Evolutionary conservation across 2,888 invertebrate species (phyloP).

Genomic region (Bursaphelenchus okinawaensis): DNA sequence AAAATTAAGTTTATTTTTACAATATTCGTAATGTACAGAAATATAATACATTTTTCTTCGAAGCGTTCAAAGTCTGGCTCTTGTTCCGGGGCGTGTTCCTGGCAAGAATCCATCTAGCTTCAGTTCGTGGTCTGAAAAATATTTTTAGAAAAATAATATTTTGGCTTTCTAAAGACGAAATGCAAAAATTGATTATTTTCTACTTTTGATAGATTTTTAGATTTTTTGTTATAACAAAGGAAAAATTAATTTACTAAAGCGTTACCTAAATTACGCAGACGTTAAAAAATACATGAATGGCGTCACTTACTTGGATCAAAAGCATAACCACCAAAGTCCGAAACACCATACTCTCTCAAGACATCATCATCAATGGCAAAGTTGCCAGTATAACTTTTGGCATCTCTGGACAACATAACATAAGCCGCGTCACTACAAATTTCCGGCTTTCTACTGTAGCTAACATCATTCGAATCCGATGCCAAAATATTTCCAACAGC

Average conservation of each 20-base stretch:
- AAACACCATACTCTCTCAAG: slow-evolving; percentile 72
- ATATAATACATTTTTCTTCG: no score
- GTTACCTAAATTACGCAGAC: not conserved
- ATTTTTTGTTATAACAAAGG: not conserved
- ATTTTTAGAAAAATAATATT: no score
- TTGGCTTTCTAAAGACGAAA: no score
- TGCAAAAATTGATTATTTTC: no score
- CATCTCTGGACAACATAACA: slow-evolving; percentile 71
- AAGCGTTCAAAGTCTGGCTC: not conserved
- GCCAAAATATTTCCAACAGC: slow-evolving; percentile 74
- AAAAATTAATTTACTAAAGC: not conserved
- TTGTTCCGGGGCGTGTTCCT: slow-evolving; percentile 16
- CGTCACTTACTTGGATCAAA: slow-evolving; percentile 70
- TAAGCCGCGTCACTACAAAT: slow-evolving; percentile 69
- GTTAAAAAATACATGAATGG: not conserved
- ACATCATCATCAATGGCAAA: slow-evolving; percentile 89
- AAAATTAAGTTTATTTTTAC: no score
- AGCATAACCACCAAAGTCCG: slow-evolving; percentile 77
- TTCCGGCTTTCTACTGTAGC: slow-evolving; percentile 72
- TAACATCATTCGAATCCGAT: slow-evolving; percentile 60
- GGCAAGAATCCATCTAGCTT: slow-evolving; percentile 81
- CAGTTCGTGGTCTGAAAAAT: slow-evolving; percentile 65
- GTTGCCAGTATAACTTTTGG: slow-evolving; percentile 74
- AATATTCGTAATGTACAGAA: no score
- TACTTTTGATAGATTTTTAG: no score